Percentiles rank a stretch among this genome's conserved stretches.
These are phyloP conservation scores for Eurypyga helias DNA, from an alignment of 2,113 vertebrate species.

Conservation along the genomic window DNA sequence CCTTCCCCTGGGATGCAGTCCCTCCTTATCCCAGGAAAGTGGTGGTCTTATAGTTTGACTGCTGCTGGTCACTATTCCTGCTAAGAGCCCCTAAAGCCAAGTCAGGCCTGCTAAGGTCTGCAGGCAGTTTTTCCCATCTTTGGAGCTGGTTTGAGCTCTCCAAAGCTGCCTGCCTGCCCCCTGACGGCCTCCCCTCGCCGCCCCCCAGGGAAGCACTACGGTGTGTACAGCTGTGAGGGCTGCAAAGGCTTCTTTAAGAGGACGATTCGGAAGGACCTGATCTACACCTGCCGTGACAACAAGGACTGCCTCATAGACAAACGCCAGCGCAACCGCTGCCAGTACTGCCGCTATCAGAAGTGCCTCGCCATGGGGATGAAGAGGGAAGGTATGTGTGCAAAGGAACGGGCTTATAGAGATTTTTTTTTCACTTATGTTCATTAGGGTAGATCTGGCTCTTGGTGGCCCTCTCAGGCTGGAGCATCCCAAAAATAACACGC, in stretches of 20 bases:
- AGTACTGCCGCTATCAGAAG: conserved; percentile 99
- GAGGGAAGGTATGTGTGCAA: conserved; percentile 85
- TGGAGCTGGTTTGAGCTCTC: background rate
- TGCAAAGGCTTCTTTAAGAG: conserved; percentile 99
- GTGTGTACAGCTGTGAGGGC: conserved; percentile 96
- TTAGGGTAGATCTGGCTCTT: background rate
- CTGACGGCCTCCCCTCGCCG: background rate
- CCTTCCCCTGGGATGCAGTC: background rate
- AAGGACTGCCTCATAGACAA: conserved; percentile 97
- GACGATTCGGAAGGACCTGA: conserved; percentile 93
- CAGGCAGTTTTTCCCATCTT: background rate
- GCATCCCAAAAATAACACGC: background rate
- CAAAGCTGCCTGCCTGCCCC: background rate
- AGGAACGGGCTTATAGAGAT: background rate
- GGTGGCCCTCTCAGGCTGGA: background rate
- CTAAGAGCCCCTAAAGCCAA: background rate
- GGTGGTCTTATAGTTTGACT: background rate
- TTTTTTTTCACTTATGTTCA: background rate
- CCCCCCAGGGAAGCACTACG: conserved; percentile 94
- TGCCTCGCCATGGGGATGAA: conserved; percentile 98
- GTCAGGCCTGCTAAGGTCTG: background rate
- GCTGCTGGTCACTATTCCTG: background rate
- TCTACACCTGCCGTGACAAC: conserved; percentile 94
- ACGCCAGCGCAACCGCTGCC: conserved; percentile 95
- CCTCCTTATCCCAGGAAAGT: background rate